Conservation (phyloP, 2,888 invertebrate genomes). For the Colletes collaris region DNA sequence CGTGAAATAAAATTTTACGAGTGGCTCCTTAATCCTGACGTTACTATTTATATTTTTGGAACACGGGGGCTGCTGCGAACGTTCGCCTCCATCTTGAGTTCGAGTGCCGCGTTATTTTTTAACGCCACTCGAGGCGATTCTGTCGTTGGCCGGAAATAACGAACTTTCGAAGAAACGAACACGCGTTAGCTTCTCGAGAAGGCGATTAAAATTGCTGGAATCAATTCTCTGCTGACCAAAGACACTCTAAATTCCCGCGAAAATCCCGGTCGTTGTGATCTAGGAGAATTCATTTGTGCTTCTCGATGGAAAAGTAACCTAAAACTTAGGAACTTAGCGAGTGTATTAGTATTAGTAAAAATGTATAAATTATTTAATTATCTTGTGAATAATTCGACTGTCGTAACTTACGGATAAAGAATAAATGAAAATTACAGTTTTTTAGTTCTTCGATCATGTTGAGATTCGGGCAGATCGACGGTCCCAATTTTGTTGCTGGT, state of each 20-base stretch:
- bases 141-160: slow-evolving; percentile 10
- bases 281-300: not conserved
- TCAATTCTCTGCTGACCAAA: not conserved
- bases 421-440: no score
- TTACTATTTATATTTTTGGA: slow-evolving; percentile 39
- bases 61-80: slow-evolving; percentile 16
- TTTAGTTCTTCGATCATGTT: no score
- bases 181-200: not conserved
- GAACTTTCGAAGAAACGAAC: slow-evolving; percentile 13
- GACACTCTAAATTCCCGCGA: not conserved
- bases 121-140: slow-evolving; percentile 44
- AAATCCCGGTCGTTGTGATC: not conserved
- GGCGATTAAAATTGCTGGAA: not conserved
- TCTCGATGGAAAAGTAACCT: no score
- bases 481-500: no score
- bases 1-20: no score
- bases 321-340: no score
- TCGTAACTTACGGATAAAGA: no score
- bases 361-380: no score
- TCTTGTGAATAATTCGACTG: no score
- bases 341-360: no score
- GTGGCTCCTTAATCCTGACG: not conserved
- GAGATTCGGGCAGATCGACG: no score
- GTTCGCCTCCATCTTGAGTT: slow-evolving; percentile 18
- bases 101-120: slow-evolving; percentile 49